These are phyloP conservation scores for Megaceryle torquata DNA, from an alignment of 2,113 vertebrate species.

Conservation along the genomic window DNA sequence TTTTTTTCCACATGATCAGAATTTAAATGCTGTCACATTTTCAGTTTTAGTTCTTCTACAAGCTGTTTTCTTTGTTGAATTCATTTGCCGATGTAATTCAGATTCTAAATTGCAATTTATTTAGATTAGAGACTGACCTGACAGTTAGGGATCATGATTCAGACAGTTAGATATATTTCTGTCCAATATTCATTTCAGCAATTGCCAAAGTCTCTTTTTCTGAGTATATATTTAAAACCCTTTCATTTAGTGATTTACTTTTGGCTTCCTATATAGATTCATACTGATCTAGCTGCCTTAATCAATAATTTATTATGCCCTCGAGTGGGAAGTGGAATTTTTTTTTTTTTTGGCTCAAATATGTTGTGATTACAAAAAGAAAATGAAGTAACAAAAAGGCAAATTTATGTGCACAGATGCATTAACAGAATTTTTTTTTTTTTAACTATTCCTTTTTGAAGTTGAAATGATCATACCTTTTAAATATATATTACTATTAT, in stretches of 20 bases:
- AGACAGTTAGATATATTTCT: neutral
- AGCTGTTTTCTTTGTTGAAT: neutral
- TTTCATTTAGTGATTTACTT: constrained; percentile 41
- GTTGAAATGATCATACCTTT: neutral
- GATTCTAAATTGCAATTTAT: neutral
- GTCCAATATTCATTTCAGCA: neutral
- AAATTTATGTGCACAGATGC: neutral
- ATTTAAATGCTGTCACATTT: neutral
- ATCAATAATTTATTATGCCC: constrained; percentile 51
- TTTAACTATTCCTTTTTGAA: neutral
- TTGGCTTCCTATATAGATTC: neutral
- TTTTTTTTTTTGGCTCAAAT: neutral
- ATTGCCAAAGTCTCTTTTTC: neutral
- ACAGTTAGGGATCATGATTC: neutral
- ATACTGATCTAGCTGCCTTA: neutral
- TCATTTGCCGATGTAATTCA: neutral
- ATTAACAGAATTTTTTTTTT: constrained; percentile 20
- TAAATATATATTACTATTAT: neutral
- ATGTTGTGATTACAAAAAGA: neutral
- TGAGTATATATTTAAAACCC: neutral
- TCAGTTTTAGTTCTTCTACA: neutral
- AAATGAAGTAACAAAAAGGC: constrained; percentile 6
- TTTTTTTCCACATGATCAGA: neutral
- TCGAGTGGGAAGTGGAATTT: neutral
- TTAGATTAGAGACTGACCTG: neutral